phyloP scores from a whole-genome alignment of 2,113 vertebrate species.

The Noturus placidus region DNA sequence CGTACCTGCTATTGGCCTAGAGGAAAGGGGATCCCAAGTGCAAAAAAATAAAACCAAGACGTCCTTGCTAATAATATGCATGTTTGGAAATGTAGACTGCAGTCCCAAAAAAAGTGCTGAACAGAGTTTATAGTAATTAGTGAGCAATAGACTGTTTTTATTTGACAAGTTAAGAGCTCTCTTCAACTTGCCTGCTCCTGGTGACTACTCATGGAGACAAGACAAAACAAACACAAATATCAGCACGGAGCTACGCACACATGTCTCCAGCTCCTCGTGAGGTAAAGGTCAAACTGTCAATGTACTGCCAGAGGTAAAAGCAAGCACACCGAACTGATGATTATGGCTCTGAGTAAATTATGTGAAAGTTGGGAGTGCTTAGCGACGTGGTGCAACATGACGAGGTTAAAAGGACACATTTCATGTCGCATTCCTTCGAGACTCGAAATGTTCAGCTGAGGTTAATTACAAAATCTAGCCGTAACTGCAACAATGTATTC shows the following conservation, averaged over 20 bases:
- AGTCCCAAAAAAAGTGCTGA: background rate
- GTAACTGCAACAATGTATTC: conserved; percentile 29
- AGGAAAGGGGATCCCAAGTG: conserved; percentile 28
- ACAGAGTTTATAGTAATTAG: background rate
- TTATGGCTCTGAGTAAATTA: conserved; percentile 44
- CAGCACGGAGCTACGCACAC: conserved; percentile 32
- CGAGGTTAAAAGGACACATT: conserved; percentile 34
- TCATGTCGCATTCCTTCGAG: conserved; percentile 32
- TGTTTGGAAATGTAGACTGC: background rate
- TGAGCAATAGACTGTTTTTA: conserved; percentile 12
- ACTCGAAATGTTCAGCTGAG: conserved; percentile 14
- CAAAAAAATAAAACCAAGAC: background rate
- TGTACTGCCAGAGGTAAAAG: conserved; percentile 47
- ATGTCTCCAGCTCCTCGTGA: conserved; percentile 27
- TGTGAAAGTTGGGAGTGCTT: conserved; percentile 46
- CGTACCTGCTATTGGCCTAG: conserved; percentile 9
- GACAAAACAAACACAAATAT: conserved; percentile 52
- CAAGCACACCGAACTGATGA: conserved; percentile 39
- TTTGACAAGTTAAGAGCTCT: conserved; percentile 33
- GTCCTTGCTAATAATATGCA: background rate
- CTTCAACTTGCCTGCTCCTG: conserved; percentile 17
- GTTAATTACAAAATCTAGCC: conserved; percentile 35
- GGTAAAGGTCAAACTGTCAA: conserved; percentile 52
- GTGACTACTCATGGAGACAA: conserved; percentile 41
- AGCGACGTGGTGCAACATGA: conserved; percentile 37